Percentiles rank a stretch among this genome's conserved stretches.
These are phyloP conservation scores for Coendou prehensilis DNA, from an alignment of 2,797 vertebrate species.

Conservation along the genomic window DNA sequence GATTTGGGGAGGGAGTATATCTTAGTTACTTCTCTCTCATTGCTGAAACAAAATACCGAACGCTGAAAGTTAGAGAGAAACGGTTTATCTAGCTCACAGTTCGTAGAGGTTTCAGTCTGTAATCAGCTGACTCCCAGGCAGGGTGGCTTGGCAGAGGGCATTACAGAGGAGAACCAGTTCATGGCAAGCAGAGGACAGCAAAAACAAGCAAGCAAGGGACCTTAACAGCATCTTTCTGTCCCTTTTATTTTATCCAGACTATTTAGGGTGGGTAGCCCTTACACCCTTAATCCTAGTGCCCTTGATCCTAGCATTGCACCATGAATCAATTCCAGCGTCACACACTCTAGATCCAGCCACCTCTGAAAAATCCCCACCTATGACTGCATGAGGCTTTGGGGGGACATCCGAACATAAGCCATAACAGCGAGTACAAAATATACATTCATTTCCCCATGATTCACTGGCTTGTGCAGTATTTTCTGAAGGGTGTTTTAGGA, in stretches of 20 bases:
- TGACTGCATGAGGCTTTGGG: too few species aligned
- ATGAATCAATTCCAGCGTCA: neutral
- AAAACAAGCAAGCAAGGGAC: neutral
- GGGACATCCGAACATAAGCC: too few species aligned
- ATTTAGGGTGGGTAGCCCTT: neutral
- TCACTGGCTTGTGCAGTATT: neutral
- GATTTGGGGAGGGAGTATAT: neutral
- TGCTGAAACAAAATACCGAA: neutral
- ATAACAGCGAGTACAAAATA: neutral
- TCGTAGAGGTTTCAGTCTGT: neutral
- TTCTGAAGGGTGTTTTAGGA: slow-evolving; percentile 2
- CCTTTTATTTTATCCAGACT: neutral
- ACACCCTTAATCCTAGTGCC: neutral
- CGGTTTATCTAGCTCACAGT: neutral
- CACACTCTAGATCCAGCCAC: too few species aligned
- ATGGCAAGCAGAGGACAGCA: neutral
- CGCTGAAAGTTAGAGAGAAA: neutral
- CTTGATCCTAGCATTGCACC: neutral
- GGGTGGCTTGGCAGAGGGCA: neutral
- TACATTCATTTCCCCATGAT: neutral
- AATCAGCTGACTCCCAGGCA: neutral
- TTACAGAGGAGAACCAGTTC: neutral
- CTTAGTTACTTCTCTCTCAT: neutral
- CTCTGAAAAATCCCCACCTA: too few species aligned
- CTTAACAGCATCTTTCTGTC: neutral